A percentile compares a stretch with the other conserved stretches of the same genome.
Evolutionary conservation across 2,888 invertebrate genomes (phyloP).

Genomic region (Dicyrtomina minuta): DNA sequence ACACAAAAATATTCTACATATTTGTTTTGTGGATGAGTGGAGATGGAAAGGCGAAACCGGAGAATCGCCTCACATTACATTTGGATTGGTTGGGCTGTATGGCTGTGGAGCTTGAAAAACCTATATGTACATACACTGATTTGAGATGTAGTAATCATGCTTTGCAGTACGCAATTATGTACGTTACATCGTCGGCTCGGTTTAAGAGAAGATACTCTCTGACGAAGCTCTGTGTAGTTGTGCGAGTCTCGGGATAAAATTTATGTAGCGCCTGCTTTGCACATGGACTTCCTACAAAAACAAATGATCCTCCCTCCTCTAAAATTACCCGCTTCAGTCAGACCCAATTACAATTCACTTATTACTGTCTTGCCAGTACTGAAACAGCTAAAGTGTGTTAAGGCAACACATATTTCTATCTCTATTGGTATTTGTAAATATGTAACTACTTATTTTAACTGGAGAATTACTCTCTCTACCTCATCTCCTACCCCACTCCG

Average conservation of each 20-base stretch:
- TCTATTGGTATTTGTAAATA: background rate
- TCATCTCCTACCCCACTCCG: no score
- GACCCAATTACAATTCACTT: conserved; percentile 32
- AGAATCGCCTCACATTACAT: conserved; percentile 11
- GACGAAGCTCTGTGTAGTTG: background rate
- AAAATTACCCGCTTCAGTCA: conserved; percentile 34
- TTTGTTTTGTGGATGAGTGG: conserved; percentile 22
- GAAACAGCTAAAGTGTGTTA: conserved; percentile 1
- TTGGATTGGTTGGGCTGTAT: background rate
- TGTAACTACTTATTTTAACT: no score
- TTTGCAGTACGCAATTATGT: no score
- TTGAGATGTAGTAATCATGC: no score
- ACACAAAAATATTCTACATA: background rate
- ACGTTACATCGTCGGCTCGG: no score
- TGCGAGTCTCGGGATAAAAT: conserved; percentile 11
- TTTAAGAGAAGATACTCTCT: background rate
- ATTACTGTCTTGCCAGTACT: background rate
- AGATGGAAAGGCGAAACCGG: conserved; percentile 16
- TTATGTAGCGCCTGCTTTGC: conserved; percentile 34
- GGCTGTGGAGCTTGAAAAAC: background rate
- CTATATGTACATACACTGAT: background rate
- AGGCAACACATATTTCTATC: background rate
- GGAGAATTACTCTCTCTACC: no score
- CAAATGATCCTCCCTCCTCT: conserved; percentile 30
- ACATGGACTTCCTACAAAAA: conserved; percentile 30